Percentiles rank a stretch among this genome's conserved stretches.
These are phyloP conservation scores for Nowickia ferox DNA, from an alignment of 2,888 invertebrate genomes.

Conservation along the genomic window DNA sequence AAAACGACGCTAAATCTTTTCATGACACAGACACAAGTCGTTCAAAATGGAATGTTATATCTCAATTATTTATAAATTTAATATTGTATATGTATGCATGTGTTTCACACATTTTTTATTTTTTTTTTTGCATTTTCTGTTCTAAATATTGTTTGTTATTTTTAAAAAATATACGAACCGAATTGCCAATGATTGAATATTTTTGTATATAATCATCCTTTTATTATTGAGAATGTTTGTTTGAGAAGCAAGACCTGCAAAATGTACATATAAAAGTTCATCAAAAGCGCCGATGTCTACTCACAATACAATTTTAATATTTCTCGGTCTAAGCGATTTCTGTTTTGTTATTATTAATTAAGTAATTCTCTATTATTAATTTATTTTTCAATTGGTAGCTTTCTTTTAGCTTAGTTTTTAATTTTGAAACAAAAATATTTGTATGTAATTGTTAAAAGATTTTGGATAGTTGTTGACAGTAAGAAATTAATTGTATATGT, in stretches of 20 bases:
- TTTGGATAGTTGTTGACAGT: conserved; percentile 6
- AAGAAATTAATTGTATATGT: background rate
- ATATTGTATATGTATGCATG: background rate
- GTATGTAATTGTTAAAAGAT: conserved; percentile 18
- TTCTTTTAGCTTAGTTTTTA: background rate
- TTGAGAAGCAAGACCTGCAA: conserved; percentile 65
- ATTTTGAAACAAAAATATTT: background rate
- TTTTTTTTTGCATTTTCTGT: conserved; percentile 16
- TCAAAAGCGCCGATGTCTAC: conserved; percentile 50
- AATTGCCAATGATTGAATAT: conserved; percentile 61
- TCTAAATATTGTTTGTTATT: conserved; percentile 50
- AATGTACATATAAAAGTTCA: conserved; percentile 65
- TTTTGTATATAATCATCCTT: conserved; percentile 48
- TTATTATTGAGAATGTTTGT: conserved; percentile 40
- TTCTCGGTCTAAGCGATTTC: conserved; percentile 3
- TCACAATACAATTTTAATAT: conserved; percentile 29
- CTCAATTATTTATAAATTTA: conserved; percentile 5
- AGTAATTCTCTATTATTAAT: background rate
- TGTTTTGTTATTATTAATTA: background rate
- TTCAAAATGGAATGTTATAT: conserved; percentile 47
- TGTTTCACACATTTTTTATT: background rate
- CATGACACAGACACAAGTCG: conserved; percentile 69
- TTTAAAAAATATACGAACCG: conserved; percentile 68
- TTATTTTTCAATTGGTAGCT: background rate
- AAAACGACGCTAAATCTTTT: conserved; percentile 71